A percentile compares a stretch with the other conserved stretches of the same genome.
These are phyloP conservation scores for Mellilla xanthometata DNA, from an alignment of 2,888 invertebrate genomes.

Conservation along the genomic window DNA sequence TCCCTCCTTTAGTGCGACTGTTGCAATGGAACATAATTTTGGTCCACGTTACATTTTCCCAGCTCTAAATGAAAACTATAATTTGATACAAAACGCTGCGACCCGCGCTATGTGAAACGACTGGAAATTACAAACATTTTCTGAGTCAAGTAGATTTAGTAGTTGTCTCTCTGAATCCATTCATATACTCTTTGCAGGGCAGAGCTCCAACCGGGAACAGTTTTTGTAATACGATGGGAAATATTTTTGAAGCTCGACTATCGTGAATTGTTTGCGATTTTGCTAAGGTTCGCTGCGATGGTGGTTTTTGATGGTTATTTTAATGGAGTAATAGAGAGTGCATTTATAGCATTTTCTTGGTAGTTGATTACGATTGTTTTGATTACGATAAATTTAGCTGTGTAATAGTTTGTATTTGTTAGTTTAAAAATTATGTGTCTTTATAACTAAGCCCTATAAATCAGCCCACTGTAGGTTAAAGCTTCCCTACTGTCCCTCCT, in stretches of 20 bases:
- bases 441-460: too few relatives aligned
- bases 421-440: too few relatives aligned
- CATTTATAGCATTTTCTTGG: conserved; percentile 7
- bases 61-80: not conserved
- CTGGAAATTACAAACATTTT: conserved; percentile 15
- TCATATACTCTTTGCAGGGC: conserved; percentile 27
- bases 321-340: conserved; percentile 22
- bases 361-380: too few relatives aligned
- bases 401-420: too few relatives aligned
- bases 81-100: conserved; percentile 8
- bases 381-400: too few relatives aligned
- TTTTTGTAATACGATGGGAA: conserved; percentile 36
- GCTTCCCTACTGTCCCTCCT: too few relatives aligned
- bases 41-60: too few relatives aligned
- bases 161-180: conserved; percentile 22
- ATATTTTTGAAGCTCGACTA: conserved; percentile 35
- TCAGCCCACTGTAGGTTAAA: too few relatives aligned
- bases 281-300: conserved; percentile 19
- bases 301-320: conserved; percentile 27
- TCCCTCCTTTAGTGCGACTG: too few relatives aligned
- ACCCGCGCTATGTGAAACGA: conserved; percentile 1
- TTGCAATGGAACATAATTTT: not conserved
- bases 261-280: conserved; percentile 35
- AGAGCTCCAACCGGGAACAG: conserved; percentile 30
- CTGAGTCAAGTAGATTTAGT: conserved; percentile 19